Evolutionary conservation across 2,797 vertebrate genomes (phyloP).

Genomic region (Malacoraja senta): DNA sequence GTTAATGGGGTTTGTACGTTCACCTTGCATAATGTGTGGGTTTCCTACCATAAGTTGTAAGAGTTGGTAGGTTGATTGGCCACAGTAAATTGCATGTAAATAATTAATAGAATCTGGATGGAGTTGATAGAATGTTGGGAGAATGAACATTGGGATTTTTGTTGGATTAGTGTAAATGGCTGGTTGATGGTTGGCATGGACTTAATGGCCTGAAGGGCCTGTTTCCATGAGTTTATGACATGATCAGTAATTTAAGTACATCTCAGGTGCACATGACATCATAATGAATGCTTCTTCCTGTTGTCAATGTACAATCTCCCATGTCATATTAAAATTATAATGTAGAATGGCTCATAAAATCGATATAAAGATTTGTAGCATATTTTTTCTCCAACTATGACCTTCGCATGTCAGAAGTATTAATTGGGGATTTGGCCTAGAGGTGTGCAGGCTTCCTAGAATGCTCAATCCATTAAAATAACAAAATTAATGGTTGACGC

Average conservation of each 20-base stretch:
- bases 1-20: too few relatives aligned
- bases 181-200: too few relatives aligned
- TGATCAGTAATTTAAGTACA: not conserved
- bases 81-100: too few relatives aligned
- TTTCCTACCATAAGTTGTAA: too few relatives aligned
- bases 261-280: not conserved
- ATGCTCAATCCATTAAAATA: not conserved
- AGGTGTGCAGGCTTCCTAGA: not conserved
- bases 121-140: too few relatives aligned
- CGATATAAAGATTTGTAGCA: not conserved
- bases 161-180: too few relatives aligned
- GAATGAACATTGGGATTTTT: too few relatives aligned
- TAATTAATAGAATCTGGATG: too few relatives aligned
- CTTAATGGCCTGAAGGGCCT: too few relatives aligned
- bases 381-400: not conserved
- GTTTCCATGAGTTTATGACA: not conserved
- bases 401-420: not conserved
- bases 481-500: not conserved
- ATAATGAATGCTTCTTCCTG: not conserved
- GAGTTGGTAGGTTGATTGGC: too few relatives aligned
- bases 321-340: too few relatives aligned
- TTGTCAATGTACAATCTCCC: not conserved
- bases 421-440: not conserved
- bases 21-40: too few relatives aligned
- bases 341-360: not conserved